Percentiles rank a stretch among this genome's conserved stretches.
phyloP scores from a whole-genome alignment of 2,113 vertebrate species.

The Haemorhous mexicanus region DNA sequence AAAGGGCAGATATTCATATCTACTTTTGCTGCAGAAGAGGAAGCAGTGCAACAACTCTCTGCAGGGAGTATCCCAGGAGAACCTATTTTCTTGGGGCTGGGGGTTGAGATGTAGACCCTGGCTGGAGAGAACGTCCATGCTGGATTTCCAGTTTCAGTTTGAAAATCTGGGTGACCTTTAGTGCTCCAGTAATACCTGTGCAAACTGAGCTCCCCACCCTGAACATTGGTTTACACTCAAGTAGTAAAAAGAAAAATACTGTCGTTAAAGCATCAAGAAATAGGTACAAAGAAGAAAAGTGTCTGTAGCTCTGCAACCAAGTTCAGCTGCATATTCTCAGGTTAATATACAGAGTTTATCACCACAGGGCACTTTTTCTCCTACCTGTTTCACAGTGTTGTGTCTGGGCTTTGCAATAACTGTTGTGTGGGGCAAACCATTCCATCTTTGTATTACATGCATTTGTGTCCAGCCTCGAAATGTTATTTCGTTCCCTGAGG shows the following conservation, averaged over 20 bases:
- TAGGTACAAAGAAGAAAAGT: neutral
- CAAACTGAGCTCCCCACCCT: neutral
- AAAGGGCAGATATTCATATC: neutral
- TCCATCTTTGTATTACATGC: neutral
- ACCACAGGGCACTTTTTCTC: neutral
- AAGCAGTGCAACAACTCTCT: neutral
- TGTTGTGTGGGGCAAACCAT: neutral
- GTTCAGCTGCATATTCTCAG: neutral
- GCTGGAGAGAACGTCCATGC: fast-evolving
- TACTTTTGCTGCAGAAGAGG: neutral
- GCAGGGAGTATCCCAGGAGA: neutral
- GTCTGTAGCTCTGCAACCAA: neutral
- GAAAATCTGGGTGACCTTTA: neutral
- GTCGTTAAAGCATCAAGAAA: neutral
- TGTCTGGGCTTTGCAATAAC: neutral
- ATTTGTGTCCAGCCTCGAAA: neutral
- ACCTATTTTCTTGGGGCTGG: neutral
- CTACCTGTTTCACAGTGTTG: neutral
- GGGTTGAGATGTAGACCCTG: neutral
- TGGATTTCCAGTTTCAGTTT: neutral
- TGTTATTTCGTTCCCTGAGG: conserved; percentile 8
- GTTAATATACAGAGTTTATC: neutral
- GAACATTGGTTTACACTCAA: neutral
- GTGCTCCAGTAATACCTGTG: neutral
- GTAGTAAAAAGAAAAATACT: neutral